A percentile compares a stretch with the other conserved stretches of the same genome.
Evolutionary conservation across 2,113 vertebrate genomes (phyloP).

Genomic region (Tetraodon nigroviridis): DNA sequence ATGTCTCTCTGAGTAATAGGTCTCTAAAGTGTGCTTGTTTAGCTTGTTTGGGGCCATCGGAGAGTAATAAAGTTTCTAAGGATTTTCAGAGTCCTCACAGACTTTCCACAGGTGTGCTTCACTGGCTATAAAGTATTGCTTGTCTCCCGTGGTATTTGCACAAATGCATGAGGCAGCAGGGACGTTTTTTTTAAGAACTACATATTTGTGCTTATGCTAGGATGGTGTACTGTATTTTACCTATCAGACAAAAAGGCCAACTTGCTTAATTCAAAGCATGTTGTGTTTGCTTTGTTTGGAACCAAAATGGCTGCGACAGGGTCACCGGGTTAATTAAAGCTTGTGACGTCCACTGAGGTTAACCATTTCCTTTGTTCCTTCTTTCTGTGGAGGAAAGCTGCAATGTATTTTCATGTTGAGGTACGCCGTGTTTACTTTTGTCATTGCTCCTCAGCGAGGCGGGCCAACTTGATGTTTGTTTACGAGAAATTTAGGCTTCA

Average conservation of each 20-base stretch:
- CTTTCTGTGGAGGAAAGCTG: conserved; percentile 33
- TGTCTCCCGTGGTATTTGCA: conserved; percentile 34
- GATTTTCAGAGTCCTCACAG: conserved; percentile 64
- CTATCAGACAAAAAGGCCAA: not conserved
- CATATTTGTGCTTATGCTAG: conserved; percentile 14
- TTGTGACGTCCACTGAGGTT: conserved; percentile 48
- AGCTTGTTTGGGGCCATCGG: conserved; percentile 61
- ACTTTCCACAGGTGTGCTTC: conserved; percentile 69
- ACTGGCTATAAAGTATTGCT: conserved; percentile 60
- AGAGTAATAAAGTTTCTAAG: conserved; percentile 71
- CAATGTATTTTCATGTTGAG: conserved; percentile 52
- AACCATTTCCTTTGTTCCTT: conserved; percentile 55
- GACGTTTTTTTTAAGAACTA: conserved; percentile 30
- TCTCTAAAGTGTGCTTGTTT: conserved; percentile 75
- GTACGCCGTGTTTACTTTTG: conserved; percentile 63
- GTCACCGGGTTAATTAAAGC: conserved; percentile 33
- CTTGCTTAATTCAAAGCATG: conserved; percentile 39
- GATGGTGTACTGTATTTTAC: not conserved
- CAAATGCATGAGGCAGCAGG: conserved; percentile 37
- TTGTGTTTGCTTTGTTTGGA: conserved; percentile 47
- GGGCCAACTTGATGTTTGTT: conserved; percentile 68
- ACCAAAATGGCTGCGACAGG: conserved; percentile 27
- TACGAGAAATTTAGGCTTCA: conserved; percentile 59
- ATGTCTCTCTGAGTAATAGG: conserved; percentile 74
- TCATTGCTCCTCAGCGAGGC: conserved; percentile 47